Conservation (phyloP, 1,140 invertebrate genomes). For the Heterodera schachtii region DNA sequence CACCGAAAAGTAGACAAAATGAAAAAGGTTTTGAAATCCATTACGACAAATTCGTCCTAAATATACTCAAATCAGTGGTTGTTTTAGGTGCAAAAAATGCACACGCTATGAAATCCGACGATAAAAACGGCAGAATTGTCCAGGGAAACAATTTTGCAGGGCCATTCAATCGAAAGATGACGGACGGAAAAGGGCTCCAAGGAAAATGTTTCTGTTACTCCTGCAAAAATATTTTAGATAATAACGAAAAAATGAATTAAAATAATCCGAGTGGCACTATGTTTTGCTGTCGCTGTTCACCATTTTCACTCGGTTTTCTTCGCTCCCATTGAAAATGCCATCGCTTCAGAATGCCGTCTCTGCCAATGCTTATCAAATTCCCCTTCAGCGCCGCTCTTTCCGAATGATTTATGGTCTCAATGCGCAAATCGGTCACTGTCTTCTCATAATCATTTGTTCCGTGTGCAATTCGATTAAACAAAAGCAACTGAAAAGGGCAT, state of each 20-base stretch:
- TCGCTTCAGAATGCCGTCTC: constrained; percentile 11
- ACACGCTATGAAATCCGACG: constrained; percentile 13
- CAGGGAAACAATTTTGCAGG: background rate
- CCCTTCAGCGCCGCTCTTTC: background rate
- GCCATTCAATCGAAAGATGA: constrained; percentile 11
- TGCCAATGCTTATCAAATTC: background rate
- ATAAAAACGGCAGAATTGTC: background rate
- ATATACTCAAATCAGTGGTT: too few species aligned
- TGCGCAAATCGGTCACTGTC: background rate
- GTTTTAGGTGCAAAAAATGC: background rate
- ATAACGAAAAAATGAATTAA: background rate
- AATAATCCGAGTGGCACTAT: too few species aligned
- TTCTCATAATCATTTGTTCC: background rate
- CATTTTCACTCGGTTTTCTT: background rate
- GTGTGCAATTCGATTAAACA: background rate
- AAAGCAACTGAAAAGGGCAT: background rate
- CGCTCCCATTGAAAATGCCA: constrained; percentile 7
- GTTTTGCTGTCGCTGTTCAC: too few species aligned
- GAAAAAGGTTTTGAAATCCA: constrained; percentile 3
- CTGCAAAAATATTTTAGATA: too few species aligned
- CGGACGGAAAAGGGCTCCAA: constrained; percentile 5
- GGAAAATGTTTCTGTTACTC: background rate
- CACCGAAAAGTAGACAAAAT: background rate
- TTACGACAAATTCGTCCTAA: constrained; percentile 11
- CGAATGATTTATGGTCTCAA: background rate